phyloP scores from a whole-genome alignment of 2,797 vertebrate species.

The Eutrigla gurnardus region DNA sequence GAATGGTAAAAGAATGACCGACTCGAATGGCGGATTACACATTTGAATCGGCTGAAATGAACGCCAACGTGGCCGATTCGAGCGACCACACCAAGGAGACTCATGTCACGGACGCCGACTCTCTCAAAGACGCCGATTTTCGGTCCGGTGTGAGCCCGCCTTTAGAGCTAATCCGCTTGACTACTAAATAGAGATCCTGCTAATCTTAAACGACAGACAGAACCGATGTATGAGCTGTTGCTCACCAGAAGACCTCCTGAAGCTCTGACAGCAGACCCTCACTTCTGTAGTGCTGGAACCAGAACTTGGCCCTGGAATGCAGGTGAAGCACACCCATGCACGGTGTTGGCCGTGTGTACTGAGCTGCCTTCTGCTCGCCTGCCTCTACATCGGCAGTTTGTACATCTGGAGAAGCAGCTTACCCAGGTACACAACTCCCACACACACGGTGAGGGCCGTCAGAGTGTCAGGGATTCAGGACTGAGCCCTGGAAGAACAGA shows the following conservation, averaged over 20 bases:
- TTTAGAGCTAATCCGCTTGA: constrained; percentile 58
- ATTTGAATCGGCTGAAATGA: too few relatives aligned
- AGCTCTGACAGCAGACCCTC: not conserved
- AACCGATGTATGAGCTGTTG: constrained; percentile 1
- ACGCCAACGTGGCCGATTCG: too few relatives aligned
- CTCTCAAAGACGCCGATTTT: too few relatives aligned
- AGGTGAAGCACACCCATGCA: constrained; percentile 4
- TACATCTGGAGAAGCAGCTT: constrained; percentile 86
- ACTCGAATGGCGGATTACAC: too few relatives aligned
- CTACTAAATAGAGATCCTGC: constrained; percentile 2
- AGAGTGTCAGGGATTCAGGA: constrained; percentile 2
- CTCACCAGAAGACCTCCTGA: constrained; percentile 12
- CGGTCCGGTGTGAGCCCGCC: too few relatives aligned
- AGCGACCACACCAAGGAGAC: too few relatives aligned
- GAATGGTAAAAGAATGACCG: too few relatives aligned
- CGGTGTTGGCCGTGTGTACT: constrained; percentile 81
- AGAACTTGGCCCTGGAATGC: not conserved
- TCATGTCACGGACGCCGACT: too few relatives aligned
- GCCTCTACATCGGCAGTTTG: constrained; percentile 87
- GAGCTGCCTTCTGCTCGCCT: constrained; percentile 85
- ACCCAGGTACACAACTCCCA: constrained; percentile 47
- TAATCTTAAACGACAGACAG: constrained; percentile 52
- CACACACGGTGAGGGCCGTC: constrained; percentile 1
- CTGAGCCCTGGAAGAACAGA: not conserved
- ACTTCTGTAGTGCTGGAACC: constrained; percentile 28